Base-by-base conservation (phyloP, 2,888 invertebrate species). In the Eristalis arbustorum region DNA sequence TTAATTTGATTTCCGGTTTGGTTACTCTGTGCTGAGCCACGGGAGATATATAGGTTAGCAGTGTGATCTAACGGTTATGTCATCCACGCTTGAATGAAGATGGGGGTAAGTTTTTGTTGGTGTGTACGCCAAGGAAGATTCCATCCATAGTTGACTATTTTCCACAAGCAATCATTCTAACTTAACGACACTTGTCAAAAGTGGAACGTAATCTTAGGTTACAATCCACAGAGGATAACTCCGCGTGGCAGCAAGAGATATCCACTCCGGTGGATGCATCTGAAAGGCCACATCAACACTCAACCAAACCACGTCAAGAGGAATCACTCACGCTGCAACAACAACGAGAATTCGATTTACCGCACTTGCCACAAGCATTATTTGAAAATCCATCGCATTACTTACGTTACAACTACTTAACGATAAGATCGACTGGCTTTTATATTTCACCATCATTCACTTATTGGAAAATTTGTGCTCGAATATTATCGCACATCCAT, bases 401-500 rank as follows among this genome's bases (percentile, higher is more conserved):
- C 59, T 59, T 8, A 59, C 25, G 25, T 23, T 59, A 34, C 68
- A 56, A n/a, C 61, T 68, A 56, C 84, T 77, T 73, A 77, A 77
- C 64, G 73, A 71, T 37, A 76, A 69, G 42, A 69, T 74, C 69
- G 62, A 77, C 81, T 69, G 81, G 81, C 82, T 85, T 85, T 82
- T 82, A 85, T 78, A 85, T 85, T 85, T 85, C 22, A 78, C 85
- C 85, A 78, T 82, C 85, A 82, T 85, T 85, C 77, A 85, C 77
- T 85, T 85, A 85, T 85, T 85, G 85, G 49, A 85, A 85, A 85
- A 85, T 74, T 74, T 64, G 77, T 71, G 56, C 77, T 80, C 68
- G 59, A 80, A 80, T 67, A 80, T 80, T 78, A 40, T 76, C 73
- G 64, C 31, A 67, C 40, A 66, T 31, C 11, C n/a, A 61, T 56